phyloP scores from a whole-genome alignment of 2,888 invertebrate genomes.

The Lobophora halterata region DNA sequence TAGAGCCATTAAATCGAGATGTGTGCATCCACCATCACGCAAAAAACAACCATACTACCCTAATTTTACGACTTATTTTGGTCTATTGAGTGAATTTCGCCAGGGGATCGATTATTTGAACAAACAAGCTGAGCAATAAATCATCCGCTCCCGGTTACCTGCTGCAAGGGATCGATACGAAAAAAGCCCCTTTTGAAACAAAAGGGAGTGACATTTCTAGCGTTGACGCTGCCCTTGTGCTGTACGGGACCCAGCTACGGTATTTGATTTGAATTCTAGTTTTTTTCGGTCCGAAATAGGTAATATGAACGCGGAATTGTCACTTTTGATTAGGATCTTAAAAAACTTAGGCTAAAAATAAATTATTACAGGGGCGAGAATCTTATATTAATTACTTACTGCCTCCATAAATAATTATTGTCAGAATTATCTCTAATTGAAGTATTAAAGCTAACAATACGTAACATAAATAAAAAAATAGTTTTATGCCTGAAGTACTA shows the following conservation, averaged over 20 bases:
- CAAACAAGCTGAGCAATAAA: conserved; percentile 76
- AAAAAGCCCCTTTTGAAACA: conserved; percentile 67
- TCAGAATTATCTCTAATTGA: too few species aligned
- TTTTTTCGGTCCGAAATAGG: conserved; percentile 33
- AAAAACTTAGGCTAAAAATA: too few species aligned
- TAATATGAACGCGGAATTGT: conserved; percentile 24
- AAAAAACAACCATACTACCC: conserved; percentile 37
- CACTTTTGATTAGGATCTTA: too few species aligned
- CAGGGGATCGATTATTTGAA: conserved; percentile 74
- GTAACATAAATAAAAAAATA: conserved; percentile 16
- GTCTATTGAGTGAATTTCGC: conserved; percentile 39
- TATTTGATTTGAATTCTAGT: conserved; percentile 36
- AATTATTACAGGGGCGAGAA: too few species aligned
- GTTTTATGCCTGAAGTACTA: conserved; percentile 11
- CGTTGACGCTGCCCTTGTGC: conserved; percentile 37
- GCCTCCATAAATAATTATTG: too few species aligned
- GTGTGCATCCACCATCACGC: conserved; percentile 36
- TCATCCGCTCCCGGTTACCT: conserved; percentile 76
- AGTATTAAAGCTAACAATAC: too few species aligned
- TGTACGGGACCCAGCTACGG: conserved; percentile 21
- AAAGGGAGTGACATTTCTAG: conserved; percentile 70
- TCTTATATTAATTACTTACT: too few species aligned
- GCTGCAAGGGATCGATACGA: conserved; percentile 72
- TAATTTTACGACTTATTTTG: conserved; percentile 40
- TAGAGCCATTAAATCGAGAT: conserved; percentile 65